Conservation (phyloP, 2,113 vertebrate genomes). For the Chaetodon auriga region DNA sequence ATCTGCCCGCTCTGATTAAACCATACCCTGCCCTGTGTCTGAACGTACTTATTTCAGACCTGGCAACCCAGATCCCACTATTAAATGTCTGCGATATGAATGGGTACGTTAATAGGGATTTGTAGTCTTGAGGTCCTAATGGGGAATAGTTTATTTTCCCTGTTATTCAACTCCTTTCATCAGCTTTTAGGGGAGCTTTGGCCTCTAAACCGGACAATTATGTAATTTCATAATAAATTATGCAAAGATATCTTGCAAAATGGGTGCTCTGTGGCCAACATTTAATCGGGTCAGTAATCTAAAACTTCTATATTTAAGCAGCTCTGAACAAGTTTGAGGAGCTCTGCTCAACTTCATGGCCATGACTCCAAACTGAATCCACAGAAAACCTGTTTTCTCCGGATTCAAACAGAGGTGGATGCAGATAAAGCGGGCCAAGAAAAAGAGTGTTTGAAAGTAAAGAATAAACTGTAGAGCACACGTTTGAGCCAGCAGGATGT, state of each 20-base stretch:
- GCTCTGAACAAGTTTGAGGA: background rate
- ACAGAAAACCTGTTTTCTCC: background rate
- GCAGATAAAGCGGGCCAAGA: background rate
- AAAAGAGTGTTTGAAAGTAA: background rate
- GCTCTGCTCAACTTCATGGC: background rate
- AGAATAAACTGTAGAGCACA: background rate
- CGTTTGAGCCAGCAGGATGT: background rate
- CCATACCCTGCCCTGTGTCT: conserved; percentile 40
- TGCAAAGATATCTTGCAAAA: background rate
- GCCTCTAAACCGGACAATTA: background rate
- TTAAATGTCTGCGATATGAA: background rate
- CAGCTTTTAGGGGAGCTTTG: background rate
- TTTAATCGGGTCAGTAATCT: background rate
- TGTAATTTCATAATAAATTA: background rate
- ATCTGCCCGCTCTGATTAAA: conserved; percentile 69
- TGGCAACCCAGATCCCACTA: conserved; percentile 15
- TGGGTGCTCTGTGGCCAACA: background rate
- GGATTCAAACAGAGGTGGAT: too few species aligned
- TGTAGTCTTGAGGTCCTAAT: conserved; percentile 8
- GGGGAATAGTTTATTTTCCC: background rate
- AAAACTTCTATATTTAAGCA: background rate
- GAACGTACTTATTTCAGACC: conserved; percentile 24
- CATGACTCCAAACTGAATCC: background rate
- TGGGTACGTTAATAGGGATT: background rate
- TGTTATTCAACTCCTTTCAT: conserved; percentile 16